Conservation (phyloP, 64 coral and sea anemone genomes). For the Montipora capricornis region DNA sequence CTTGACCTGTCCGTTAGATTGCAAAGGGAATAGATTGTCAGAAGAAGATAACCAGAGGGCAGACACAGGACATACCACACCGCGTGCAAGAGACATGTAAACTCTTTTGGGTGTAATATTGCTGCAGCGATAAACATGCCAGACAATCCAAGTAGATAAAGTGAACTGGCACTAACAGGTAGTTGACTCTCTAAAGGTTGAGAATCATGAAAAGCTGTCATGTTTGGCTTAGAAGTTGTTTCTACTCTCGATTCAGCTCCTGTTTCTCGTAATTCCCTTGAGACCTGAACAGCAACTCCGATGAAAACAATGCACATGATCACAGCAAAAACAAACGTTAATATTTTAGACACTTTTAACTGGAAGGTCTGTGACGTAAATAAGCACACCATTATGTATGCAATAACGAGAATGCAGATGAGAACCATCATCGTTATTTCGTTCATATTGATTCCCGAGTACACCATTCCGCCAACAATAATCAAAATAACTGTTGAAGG, state of each 20-base stretch:
- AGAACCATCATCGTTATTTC: conserved; percentile 39
- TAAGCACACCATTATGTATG: conserved; percentile 62
- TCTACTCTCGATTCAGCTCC: not conserved
- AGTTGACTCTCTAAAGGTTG: conserved; percentile 5
- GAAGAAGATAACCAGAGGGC: conserved; percentile 84
- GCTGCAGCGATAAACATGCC: conserved; percentile 82
- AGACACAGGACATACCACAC: conserved; percentile 92
- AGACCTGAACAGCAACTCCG: conserved; percentile 77
- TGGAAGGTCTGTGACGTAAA: conserved; percentile 75
- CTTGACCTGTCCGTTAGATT: conserved; percentile 91
- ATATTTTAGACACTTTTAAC: conserved; percentile 67
- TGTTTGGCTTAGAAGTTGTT: not conserved
- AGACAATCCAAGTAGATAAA: conserved; percentile 51
- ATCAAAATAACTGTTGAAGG: conserved; percentile 94
- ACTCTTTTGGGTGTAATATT: conserved; percentile 84
- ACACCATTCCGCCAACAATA: conserved; percentile 86
- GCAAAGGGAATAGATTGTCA: conserved; percentile 87
- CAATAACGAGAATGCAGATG: conserved; percentile 53
- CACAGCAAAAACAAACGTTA: conserved; percentile 82
- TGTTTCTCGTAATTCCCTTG: conserved; percentile 29
- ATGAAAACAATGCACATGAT: conserved; percentile 82
- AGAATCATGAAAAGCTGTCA: not conserved
- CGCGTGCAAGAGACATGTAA: conserved; percentile 71
- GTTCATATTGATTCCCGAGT: conserved; percentile 5
- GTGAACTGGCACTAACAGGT: conserved; percentile 10